Base-by-base conservation (phyloP, 1,140 invertebrate genomes). In the Brachionus rubens region DNA sequence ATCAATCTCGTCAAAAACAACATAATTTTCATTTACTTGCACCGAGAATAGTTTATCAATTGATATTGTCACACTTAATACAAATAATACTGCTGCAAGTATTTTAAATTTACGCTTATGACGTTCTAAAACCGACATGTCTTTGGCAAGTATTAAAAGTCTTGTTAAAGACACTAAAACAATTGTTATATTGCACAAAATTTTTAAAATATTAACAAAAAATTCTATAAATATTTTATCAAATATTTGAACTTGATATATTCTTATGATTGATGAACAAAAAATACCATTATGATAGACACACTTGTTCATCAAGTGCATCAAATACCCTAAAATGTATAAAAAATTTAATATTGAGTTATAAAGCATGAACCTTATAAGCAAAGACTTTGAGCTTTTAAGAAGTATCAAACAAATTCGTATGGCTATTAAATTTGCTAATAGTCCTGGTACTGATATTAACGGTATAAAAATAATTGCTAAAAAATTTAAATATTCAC, bases 281-380 rank as follows among this genome's bases (percentile, higher is more conserved):
- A 12, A 56, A n/a, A 56, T 56, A 12, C 52, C 52, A 26, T 24
- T 56, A n/a, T 14, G 24, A 30, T 26, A 56, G n/a, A 56, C 52
- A 56, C 52, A 56, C 6, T 28, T 56, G n/a, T 56, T 56, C 52
- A 56, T 56, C 24, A 56, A 30, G 3, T 56, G 52, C 21, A 56
- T 14, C 9, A 56, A 12, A 16, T 33, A 56, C 9, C 26, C 9
- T n/a, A 56, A 24, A 56, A 56, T 28, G 30, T 56, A 56, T 12
- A 28, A 14, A 14, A 56, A 30, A 26, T 56, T 56, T 28, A 30
- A 0, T 3, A 14, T 7, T 56, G 52, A 56, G 30, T 56, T 56
- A n/a, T 14, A 9, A n/a, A 56, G 6, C 52, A 56, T 56, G 7
- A 24, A 26, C 7, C 0, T 54, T 3, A 12, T 26, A 1, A 54